These are phyloP conservation scores for Neodon shergylaensis DNA, from an alignment of 2,113 vertebrate genomes.

Conservation along the genomic window DNA sequence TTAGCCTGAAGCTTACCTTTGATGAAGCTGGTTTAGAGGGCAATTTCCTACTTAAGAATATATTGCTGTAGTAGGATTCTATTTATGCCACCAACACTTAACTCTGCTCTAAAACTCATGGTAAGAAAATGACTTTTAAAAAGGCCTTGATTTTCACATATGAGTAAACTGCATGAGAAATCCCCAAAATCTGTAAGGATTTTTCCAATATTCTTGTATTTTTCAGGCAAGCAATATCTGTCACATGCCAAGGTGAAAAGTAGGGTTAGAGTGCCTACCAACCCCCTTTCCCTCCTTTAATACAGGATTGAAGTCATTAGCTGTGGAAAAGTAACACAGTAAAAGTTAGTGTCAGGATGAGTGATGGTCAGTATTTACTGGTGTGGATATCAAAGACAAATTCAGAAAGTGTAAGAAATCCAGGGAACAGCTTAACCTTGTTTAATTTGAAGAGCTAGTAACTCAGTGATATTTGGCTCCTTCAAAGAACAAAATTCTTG, in stretches of 20 bases:
- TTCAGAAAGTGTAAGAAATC: neutral
- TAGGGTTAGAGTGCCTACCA: neutral
- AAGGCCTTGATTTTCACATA: neutral
- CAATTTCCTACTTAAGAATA: neutral
- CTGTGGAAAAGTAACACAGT: neutral
- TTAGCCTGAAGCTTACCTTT: neutral
- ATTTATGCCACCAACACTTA: neutral
- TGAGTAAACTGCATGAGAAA: neutral
- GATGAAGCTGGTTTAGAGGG: neutral
- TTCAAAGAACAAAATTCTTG: neutral
- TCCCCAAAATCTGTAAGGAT: neutral
- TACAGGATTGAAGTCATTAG: neutral
- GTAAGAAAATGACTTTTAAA: neutral
- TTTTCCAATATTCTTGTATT: conserved; percentile 8
- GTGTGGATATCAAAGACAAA: neutral
- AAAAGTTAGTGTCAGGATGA: neutral
- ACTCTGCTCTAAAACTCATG: neutral
- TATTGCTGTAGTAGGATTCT: neutral
- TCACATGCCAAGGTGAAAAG: neutral
- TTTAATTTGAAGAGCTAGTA: neutral
- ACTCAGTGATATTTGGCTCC: neutral
- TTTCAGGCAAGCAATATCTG: conserved; percentile 5
- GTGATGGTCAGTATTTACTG: neutral
- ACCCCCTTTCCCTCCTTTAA: neutral
- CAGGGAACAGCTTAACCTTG: neutral